Base-by-base conservation (phyloP, 2,888 invertebrate species). In the Stegophylla sp. region DNA sequence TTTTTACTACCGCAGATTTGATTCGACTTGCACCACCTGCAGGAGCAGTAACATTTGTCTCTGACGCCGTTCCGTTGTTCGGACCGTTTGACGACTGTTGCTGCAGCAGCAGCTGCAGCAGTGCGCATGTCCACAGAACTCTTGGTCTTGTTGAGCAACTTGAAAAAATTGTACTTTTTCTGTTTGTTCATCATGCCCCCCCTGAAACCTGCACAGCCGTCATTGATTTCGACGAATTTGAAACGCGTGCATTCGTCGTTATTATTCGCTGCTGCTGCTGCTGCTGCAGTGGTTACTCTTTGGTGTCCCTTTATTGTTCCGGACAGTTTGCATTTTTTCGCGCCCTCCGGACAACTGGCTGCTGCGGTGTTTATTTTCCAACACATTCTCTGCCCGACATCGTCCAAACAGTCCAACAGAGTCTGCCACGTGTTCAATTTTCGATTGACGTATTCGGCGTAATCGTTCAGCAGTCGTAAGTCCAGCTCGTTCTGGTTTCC, bases 371-470 rank as follows among this genome's bases (percentile, higher is more conserved):
- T 13, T 59, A 26, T 59, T 20, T 48, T 56, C 45, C 15, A 28
- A 59, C n/a, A 13, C 3, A 69, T 59, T 26, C 17, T 69, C 9
- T 28, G 66, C 20, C 20, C 56, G 17, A 77, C 59, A 20, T 77
- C 69, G 9, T 77, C 59, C 15, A 77, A 43, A 34, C 59, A 77
- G 26, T 67, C 20, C 17, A 61, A 61, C 20, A 69, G 34, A 5
- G 23, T 45, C 17, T 59, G 59, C 77, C 77, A 77, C 13, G 43
- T 61, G n/a, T 61, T 5, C 17, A 69, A 26, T 45, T 69, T 59
- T 17, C 45, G 20, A 20, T 67, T 59, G 10, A 59, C 43, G 20
- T 61, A 59, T 23, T 69, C 45, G 20, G 56, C 12, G 10, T 56
- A 69, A 23, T 59, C 56, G 12, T 67, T 34, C 23, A 77, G 59